Evolutionary conservation across 2,888 invertebrate species (phyloP).

Genomic region (Macaria liturata): DNA sequence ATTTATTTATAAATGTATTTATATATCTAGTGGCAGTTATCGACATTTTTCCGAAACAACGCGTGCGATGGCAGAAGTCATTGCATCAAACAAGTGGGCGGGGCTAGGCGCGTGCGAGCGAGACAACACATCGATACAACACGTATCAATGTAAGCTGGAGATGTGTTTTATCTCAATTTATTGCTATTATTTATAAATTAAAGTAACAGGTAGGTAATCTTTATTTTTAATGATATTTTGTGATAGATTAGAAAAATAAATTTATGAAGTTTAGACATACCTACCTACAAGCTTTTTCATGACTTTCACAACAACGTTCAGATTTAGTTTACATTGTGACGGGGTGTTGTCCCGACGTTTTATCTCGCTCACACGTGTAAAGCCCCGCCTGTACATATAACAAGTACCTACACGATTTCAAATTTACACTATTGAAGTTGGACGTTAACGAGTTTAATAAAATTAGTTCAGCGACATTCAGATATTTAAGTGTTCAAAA

Average conservation of each 20-base stretch:
- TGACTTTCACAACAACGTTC: too few relatives aligned
- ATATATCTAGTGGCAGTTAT: constrained; percentile 79
- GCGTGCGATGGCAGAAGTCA: constrained; percentile 47
- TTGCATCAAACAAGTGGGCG: constrained; percentile 5
- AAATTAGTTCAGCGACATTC: constrained; percentile 23
- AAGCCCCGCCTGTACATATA: not conserved
- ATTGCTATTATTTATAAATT: too few relatives aligned
- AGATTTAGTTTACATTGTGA: too few relatives aligned
- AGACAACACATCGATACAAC: constrained; percentile 14
- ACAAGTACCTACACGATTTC: constrained; percentile 37
- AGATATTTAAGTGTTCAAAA: constrained; percentile 24
- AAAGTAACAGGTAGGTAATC: too few relatives aligned
- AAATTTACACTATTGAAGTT: constrained; percentile 48
- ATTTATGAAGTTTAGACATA: too few relatives aligned
- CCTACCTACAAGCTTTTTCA: too few relatives aligned
- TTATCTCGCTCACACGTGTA: too few relatives aligned
- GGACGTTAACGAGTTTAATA: constrained; percentile 47
- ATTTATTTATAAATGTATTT: constrained; percentile 60
- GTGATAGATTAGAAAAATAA: too few relatives aligned
- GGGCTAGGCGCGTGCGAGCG: too few relatives aligned
- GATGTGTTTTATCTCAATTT: too few relatives aligned
- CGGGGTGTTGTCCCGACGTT: too few relatives aligned
- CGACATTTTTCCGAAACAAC: constrained; percentile 55
- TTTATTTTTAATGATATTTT: too few relatives aligned
- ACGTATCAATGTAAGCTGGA: not conserved